These are phyloP conservation scores for Rhabdomys dilectus DNA, from an alignment of 2,113 vertebrate genomes.

Conservation along the genomic window DNA sequence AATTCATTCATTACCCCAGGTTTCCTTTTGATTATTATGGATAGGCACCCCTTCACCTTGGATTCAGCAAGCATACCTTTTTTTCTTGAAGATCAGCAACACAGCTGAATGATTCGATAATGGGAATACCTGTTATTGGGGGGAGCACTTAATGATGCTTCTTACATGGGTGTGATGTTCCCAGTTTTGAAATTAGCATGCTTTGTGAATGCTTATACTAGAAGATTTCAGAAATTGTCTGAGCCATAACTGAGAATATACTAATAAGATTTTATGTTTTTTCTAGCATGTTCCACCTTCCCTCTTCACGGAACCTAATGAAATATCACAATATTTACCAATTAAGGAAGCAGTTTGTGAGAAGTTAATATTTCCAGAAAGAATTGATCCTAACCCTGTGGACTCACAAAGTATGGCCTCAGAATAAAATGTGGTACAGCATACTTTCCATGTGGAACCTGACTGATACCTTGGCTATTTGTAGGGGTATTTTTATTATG, in stretches of 20 bases:
- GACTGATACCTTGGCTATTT: conserved; percentile 71
- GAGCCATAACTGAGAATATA: background rate
- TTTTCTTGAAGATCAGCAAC: background rate
- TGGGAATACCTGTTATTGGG: background rate
- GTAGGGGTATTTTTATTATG: conserved; percentile 75
- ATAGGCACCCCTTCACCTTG: too few relatives aligned
- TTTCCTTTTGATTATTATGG: too few relatives aligned
- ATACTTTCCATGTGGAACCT: conserved; percentile 68
- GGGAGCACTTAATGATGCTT: background rate
- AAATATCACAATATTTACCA: conserved; percentile 94
- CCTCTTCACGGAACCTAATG: conserved; percentile 96
- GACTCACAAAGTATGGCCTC: conserved; percentile 71
- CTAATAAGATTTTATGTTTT: conserved; percentile 71
- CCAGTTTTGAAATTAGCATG: background rate
- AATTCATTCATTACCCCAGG: too few relatives aligned
- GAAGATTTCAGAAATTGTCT: background rate
- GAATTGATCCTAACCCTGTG: conserved; percentile 76
- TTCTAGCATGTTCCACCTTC: conserved; percentile 92
- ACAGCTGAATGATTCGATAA: background rate
- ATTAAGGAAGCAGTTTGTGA: conserved; percentile 93
- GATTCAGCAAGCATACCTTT: too few relatives aligned
- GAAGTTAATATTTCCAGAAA: conserved; percentile 93
- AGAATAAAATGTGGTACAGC: conserved; percentile 77
- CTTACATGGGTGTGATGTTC: too few relatives aligned
- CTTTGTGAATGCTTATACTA: background rate